Evolutionary conservation across 2,888 invertebrate species (phyloP).

Genomic region (Cataglyphis livida): DNA sequence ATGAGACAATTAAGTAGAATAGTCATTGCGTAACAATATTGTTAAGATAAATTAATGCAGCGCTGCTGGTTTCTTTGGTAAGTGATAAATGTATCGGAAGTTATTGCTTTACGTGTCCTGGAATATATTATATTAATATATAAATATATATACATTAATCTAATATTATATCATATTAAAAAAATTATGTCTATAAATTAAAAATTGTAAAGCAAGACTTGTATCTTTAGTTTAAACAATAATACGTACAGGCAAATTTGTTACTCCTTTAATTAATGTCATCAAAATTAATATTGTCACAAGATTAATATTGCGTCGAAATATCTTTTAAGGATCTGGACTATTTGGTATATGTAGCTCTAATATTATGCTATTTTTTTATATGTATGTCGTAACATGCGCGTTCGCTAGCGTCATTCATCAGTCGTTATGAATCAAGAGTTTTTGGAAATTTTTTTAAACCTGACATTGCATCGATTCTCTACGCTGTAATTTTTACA

Average conservation of each 20-base stretch:
- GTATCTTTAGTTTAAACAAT: neutral
- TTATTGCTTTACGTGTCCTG: neutral
- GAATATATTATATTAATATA: neutral
- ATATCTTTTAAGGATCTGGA: neutral
- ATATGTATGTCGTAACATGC: slow-evolving; percentile 30
- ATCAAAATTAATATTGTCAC: neutral
- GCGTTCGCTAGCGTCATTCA: neutral
- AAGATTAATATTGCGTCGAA: neutral
- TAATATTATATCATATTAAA: neutral
- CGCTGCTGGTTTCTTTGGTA: neutral
- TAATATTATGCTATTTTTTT: slow-evolving; percentile 12
- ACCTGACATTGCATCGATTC: neutral
- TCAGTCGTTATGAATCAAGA: neutral
- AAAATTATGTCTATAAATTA: neutral
- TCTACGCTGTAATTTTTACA: slow-evolving; percentile 17
- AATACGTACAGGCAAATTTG: neutral
- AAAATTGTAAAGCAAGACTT: neutral
- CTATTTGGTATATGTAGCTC: neutral
- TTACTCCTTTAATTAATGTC: neutral
- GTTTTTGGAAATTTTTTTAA: slow-evolving; percentile 23
- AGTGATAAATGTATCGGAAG: neutral
- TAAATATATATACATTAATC: too few species aligned
- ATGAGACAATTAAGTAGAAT: neutral
- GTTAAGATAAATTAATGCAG: neutral
- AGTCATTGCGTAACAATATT: slow-evolving; percentile 4